These are phyloP conservation scores for Ptychodera flava DNA, from an alignment of 35 echinoderm and acorn worm species.

Conservation along the genomic window DNA sequence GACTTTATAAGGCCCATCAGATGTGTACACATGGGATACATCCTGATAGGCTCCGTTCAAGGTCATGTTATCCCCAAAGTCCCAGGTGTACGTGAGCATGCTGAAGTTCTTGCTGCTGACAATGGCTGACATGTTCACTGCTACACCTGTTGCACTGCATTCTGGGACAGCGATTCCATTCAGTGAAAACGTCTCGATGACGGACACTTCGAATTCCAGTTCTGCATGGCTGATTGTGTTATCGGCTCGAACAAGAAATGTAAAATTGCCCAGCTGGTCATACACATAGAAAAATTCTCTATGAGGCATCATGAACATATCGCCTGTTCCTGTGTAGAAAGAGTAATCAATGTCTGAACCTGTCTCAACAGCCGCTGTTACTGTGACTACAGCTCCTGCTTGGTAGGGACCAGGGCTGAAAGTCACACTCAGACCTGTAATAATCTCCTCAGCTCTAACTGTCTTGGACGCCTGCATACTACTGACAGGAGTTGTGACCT, in stretches of 20 bases:
- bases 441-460: neutral
- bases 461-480: neutral
- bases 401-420: neutral
- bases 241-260: neutral
- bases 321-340: neutral
- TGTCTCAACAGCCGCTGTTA: neutral
- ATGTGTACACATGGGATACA: neutral
- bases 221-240: neutral
- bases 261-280: neutral
- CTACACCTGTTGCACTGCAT: neutral
- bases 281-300: neutral
- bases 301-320: neutral
- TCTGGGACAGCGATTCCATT: neutral
- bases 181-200: neutral
- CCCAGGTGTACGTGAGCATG: neutral
- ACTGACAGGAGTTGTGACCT: neutral
- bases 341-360: neutral
- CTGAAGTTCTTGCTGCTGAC: neutral
- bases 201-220: neutral
- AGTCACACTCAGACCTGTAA: neutral
- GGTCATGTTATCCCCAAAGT: neutral
- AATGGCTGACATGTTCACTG: neutral
- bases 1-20: neutral
- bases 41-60: neutral
- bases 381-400: neutral